These are phyloP conservation scores for Austrolebias charrua DNA, from an alignment of 2,797 vertebrate genomes.

Conservation along the genomic window DNA sequence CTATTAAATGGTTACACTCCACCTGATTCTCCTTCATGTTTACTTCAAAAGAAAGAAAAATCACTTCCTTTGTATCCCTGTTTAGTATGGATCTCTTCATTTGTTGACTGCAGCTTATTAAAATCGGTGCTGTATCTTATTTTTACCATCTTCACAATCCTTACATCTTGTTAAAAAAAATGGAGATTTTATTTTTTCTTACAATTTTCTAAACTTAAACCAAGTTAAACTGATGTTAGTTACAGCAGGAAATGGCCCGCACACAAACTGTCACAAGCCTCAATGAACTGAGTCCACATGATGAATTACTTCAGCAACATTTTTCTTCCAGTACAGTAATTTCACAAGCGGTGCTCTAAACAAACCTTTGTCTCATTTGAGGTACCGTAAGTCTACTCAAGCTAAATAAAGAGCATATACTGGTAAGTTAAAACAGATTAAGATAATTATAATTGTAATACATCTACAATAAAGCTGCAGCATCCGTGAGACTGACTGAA, in stretches of 20 bases:
- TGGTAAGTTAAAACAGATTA: constrained; percentile 8
- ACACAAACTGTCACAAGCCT: constrained; percentile 4
- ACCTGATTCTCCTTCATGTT: constrained; percentile 65
- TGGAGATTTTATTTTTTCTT: background rate
- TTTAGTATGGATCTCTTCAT: constrained; percentile 36
- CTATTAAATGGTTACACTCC: constrained; percentile 70
- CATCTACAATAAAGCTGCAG: constrained; percentile 1
- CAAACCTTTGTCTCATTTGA: constrained; percentile 19
- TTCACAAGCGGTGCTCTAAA: constrained; percentile 15
- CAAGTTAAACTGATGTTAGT: background rate
- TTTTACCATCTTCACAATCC: background rate
- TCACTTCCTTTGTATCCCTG: constrained; percentile 31
- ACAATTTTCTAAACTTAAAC: background rate
- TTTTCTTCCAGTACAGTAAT: constrained; percentile 25
- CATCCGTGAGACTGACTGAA: constrained; percentile 19
- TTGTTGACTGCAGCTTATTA: background rate
- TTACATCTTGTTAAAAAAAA: background rate
- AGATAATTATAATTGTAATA: constrained; percentile 12
- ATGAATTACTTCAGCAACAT: constrained; percentile 18
- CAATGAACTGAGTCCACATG: constrained; percentile 12
- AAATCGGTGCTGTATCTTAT: background rate
- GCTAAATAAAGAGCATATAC: background rate
- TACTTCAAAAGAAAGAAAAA: constrained; percentile 60
- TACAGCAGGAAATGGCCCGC: constrained; percentile 1
- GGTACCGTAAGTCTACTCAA: background rate